Evolutionary conservation across 37 sponge, comb jelly and placozoan genomes (phyloP).

Genomic region (Ianthella basta): DNA sequence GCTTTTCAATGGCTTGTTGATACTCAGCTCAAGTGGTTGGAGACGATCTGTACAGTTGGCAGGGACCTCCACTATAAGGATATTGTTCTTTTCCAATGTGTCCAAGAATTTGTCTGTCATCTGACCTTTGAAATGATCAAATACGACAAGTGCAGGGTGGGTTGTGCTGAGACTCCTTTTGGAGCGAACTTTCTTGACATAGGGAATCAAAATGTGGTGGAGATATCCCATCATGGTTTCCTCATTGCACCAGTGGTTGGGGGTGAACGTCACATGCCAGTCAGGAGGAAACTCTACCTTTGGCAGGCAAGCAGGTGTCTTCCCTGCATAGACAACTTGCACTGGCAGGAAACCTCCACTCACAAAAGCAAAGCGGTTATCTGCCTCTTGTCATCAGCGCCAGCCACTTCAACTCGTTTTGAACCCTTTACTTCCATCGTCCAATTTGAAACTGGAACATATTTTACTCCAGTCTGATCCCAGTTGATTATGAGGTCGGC

Average conservation of each 20-base stretch:
- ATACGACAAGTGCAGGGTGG: conserved; percentile 14
- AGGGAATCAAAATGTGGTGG: conserved; percentile 2
- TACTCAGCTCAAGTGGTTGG: conserved; percentile 49
- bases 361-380: conserved; percentile 35
- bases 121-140: conserved; percentile 50
- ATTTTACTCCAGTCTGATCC: conserved; percentile 40
- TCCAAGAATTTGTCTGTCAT: not conserved
- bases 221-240: conserved; percentile 32
- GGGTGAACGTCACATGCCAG: conserved; percentile 18
- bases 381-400: conserved; percentile 35
- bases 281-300: conserved; percentile 11
- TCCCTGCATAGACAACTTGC: conserved; percentile 37
- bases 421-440: conserved; percentile 26
- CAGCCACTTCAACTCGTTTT: conserved; percentile 16
- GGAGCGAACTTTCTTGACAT: not conserved
- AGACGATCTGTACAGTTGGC: conserved; percentile 46
- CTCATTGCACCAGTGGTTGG: conserved; percentile 47
- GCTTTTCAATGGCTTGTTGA: conserved; percentile 32
- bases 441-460: conserved; percentile 40
- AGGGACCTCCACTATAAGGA: conserved; percentile 12
- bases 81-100: conserved; percentile 14
- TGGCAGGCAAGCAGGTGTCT: conserved; percentile 34
- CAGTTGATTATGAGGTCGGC: conserved; percentile 36
- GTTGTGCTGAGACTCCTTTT: not conserved
- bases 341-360: conserved; percentile 7